These are phyloP conservation scores for Varanus komodoensis DNA, from an alignment of 2,113 vertebrate species.

Conservation along the genomic window DNA sequence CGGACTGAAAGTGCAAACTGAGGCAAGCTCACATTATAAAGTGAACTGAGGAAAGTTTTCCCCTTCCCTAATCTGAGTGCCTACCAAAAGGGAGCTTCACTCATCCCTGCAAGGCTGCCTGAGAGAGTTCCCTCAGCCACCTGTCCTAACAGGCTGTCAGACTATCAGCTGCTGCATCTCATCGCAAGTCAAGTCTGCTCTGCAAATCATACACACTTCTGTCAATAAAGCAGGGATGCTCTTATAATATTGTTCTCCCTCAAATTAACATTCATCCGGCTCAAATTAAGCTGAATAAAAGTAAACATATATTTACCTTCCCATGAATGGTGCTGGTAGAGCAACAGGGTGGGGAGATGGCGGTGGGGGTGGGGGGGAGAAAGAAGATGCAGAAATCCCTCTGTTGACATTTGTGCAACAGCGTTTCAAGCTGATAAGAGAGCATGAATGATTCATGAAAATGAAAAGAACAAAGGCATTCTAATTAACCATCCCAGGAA, in stretches of 20 bases:
- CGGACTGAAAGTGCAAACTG: neutral
- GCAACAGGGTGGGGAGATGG: neutral
- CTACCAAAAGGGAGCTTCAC: neutral
- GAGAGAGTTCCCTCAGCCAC: neutral
- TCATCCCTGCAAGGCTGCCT: neutral
- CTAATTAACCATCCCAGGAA: slow-evolving; percentile 32
- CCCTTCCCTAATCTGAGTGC: too few species aligned
- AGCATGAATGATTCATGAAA: slow-evolving; percentile 52
- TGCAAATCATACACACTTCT: neutral
- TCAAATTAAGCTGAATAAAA: slow-evolving; percentile 46
- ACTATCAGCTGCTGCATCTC: slow-evolving; percentile 11
- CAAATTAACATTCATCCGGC: slow-evolving; percentile 45
- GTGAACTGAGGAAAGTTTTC: neutral
- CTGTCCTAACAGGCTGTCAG: neutral
- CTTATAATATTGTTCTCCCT: neutral
- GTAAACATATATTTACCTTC: slow-evolving; percentile 55
- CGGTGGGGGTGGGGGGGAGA: too few species aligned
- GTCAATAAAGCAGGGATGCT: neutral
- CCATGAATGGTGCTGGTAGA: neutral
- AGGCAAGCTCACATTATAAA: neutral
- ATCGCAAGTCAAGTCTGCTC: accelerated
- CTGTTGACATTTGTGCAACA: slow-evolving; percentile 52
- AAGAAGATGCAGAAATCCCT: slow-evolving; percentile 28
- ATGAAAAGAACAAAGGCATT: slow-evolving; percentile 16
- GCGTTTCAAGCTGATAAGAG: slow-evolving; percentile 54